Conservation (phyloP, 2,888 invertebrate genomes). For the Eupelmus urozonus region DNA sequence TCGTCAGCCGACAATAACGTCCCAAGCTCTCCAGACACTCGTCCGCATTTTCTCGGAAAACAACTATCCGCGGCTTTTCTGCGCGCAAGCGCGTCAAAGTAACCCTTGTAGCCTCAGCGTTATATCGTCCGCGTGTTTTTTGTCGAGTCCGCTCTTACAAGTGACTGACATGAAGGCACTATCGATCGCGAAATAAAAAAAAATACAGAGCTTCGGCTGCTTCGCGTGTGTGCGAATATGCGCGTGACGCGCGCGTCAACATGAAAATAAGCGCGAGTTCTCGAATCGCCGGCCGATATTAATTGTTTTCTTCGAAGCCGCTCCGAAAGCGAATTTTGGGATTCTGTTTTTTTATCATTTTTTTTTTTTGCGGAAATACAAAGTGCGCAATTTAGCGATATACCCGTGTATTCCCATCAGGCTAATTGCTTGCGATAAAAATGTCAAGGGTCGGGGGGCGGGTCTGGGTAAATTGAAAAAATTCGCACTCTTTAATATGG, state of each 20-base stretch:
- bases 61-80: no score
- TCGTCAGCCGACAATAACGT: no score
- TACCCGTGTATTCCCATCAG: conserved; percentile 16
- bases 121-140: neutral
- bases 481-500: conserved; percentile 1
- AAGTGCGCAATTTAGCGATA: conserved; percentile 9
- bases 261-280: neutral
- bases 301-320: conserved; percentile 21
- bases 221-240: no score
- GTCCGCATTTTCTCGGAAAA: no score
- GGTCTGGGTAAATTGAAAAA: conserved; percentile 14
- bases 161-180: neutral
- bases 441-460: conserved; percentile 12
- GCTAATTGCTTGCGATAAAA: conserved; percentile 49
- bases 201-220: no score
- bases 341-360: conserved; percentile 35
- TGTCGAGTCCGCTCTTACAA: neutral
- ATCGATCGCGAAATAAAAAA: conserved; percentile 18
- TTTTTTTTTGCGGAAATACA: neutral
- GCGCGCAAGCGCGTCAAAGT: no score
- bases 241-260: conserved; percentile 11
- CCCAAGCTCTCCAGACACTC: no score
- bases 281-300: neutral
- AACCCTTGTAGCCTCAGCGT: neutral
- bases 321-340: neutral